phyloP scores from a whole-genome alignment of 2,888 invertebrate species.

The Neria commutata region DNA sequence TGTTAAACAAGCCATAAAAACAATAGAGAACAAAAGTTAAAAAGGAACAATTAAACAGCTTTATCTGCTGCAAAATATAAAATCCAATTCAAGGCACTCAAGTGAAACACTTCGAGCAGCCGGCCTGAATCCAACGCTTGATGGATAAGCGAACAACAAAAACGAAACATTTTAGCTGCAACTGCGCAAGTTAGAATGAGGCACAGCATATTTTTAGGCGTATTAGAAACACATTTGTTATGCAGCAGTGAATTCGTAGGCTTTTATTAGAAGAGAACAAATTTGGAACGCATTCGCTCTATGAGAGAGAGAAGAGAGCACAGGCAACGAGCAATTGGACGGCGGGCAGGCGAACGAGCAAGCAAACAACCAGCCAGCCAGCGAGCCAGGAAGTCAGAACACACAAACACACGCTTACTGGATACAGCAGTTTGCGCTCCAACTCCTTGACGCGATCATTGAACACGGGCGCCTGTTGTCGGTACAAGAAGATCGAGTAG shows the following conservation, averaged over 20 bases:
- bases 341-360: background rate
- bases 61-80: too few relatives aligned
- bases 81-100: too few relatives aligned
- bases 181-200: too few relatives aligned
- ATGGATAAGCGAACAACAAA: slow-evolving; percentile 24
- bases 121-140: slow-evolving; percentile 12
- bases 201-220: background rate
- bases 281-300: background rate
- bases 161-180: too few relatives aligned
- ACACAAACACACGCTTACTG: slow-evolving; percentile 66
- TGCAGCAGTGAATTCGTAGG: background rate
- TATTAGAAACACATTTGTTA: background rate
- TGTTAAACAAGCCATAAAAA: slow-evolving; percentile 22
- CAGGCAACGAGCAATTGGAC: too few relatives aligned
- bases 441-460: slow-evolving; percentile 83
- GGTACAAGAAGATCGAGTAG: slow-evolving; percentile 83
- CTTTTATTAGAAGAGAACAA: background rate
- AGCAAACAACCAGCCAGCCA: slow-evolving; percentile 13
- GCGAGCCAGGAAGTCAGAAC: slow-evolving; percentile 25
- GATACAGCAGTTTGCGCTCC: slow-evolving; percentile 75
- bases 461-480: slow-evolving; percentile 84
- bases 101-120: too few relatives aligned
- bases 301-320: too few relatives aligned
- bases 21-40: slow-evolving; percentile 23
- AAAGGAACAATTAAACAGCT: too few relatives aligned